A percentile compares a stretch with the other conserved stretches of the same genome.
These are phyloP conservation scores for Meghimatium bilineatum DNA, from an alignment of 2,888 invertebrate species.

Conservation along the genomic window DNA sequence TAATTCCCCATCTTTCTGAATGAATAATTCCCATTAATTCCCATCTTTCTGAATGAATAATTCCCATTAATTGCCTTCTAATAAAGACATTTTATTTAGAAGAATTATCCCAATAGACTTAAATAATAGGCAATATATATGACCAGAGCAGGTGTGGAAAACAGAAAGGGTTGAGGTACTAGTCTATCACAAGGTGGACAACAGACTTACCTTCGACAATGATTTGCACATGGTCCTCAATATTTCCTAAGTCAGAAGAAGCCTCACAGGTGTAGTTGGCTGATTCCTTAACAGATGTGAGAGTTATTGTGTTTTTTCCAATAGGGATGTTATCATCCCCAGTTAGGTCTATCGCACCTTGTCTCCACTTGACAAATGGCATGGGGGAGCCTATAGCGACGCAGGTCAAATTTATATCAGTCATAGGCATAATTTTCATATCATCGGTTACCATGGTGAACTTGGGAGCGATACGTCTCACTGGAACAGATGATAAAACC, in stretches of 20 bases:
- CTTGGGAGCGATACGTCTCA: constrained; percentile 94
- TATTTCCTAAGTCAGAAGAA: constrained; percentile 91
- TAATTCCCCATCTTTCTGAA: too few relatives aligned
- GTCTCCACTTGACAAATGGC: constrained; percentile 90
- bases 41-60: too few relatives aligned
- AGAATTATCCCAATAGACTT: too few relatives aligned
- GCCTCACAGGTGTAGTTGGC: constrained; percentile 98
- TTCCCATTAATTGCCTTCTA: too few relatives aligned
- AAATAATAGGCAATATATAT: too few relatives aligned
- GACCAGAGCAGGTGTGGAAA: background rate
- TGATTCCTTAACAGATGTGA: constrained; percentile 92
- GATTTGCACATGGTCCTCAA: constrained; percentile 91
- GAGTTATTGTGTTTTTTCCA: constrained; percentile 88
- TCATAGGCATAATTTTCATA: constrained; percentile 89
- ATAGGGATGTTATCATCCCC: constrained; percentile 78
- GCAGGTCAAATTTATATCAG: constrained; percentile 93
- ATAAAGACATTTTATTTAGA: too few relatives aligned
- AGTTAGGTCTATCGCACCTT: constrained; percentile 83
- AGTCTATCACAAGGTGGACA: background rate
- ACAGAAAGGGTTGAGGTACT: background rate
- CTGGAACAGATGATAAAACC: constrained; percentile 80
- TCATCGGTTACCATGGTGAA: constrained; percentile 90
- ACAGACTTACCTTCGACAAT: constrained; percentile 91
- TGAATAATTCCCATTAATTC: too few relatives aligned
- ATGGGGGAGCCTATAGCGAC: constrained; percentile 98